Base-by-base conservation (phyloP, 2,888 invertebrate genomes). In the Apeira syringaria region DNA sequence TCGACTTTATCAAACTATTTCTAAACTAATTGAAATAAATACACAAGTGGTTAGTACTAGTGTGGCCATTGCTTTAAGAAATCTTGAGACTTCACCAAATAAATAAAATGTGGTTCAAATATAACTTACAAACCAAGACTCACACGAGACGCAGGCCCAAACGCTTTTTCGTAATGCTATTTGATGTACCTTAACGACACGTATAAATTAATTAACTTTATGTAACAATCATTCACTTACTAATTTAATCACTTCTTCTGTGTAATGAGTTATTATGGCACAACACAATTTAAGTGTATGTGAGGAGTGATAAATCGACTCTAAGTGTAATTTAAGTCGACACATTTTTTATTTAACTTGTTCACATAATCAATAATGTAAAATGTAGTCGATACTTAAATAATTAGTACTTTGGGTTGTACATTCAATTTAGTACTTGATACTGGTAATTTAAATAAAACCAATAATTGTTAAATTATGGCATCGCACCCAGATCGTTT, bases 1-100 rank as follows among this genome's bases (percentile, higher is more conserved):
- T 46, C 37, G 36, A 5, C 37, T 40, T 17, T 47, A 54, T 50
- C 26, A 24, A 49, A 65, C 66, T 71, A 71, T 71, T 71, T 61
- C 50, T 42, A 61, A 55, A 44, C 53, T 70, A 63, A 68, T 71
- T 68, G 66, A 69, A 67, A 66, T 59, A 63, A 59, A 67, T 52
- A 60, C 41, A 64, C 70, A 53, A 68, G 63, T 65, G 61, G 33
- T 57, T 46, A 35, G 15, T 29, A 37, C 49, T 43, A 33, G 44
- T 46, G 53, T 41, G 40, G 28, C 62, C 51, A 63, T 26, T 42
- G 24, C 47, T 36, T 43, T 43, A 3, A 15, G 10, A 8, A 31
- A 22, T 29, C 38, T 29, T 13, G 31, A 33, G 52, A 61, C 45
- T 5, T n/a, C n/a, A n/a, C n/a, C n/a, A n/a, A n/a, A n/a, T n/a